These are phyloP conservation scores for Bombus superbus DNA, from an alignment of 1,140 invertebrate genomes.

Conservation along the genomic window DNA sequence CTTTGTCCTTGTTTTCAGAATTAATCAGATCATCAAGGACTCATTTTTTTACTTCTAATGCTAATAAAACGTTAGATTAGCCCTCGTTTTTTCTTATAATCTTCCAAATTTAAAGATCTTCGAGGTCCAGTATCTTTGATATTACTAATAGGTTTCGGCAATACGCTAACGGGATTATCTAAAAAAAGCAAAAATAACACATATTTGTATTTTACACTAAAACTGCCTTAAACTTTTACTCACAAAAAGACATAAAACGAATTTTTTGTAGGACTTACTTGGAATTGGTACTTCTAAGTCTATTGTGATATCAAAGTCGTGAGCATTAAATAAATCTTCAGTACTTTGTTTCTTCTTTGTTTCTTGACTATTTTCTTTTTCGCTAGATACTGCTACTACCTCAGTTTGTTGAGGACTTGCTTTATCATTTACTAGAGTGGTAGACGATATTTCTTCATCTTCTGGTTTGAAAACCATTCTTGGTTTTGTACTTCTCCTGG, in stretches of 20 bases:
- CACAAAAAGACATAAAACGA: conserved; percentile 21
- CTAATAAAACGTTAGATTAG: conserved; percentile 88
- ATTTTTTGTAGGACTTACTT: conserved; percentile 84
- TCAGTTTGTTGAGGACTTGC: conserved; percentile 55
- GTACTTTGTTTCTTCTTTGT: conserved; percentile 82
- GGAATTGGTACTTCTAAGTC: conserved; percentile 93
- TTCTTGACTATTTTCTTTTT: conserved; percentile 77
- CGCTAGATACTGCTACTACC: conserved; percentile 60
- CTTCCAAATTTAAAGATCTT: conserved; percentile 96
- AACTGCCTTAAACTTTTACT: background rate
- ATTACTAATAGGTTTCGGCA: conserved; percentile 88
- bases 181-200: conserved; percentile 52
- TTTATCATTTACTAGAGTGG: conserved; percentile 56
- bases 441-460: conserved; percentile 75
- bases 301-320: conserved; percentile 98
- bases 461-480: conserved; percentile 90
- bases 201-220: background rate
- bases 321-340: conserved; percentile 94
- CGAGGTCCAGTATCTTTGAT: conserved; percentile 92
- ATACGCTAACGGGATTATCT: conserved; percentile 88
- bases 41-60: conserved; percentile 37
- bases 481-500: conserved; percentile 94
- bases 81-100: conserved; percentile 98
- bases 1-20: conserved; percentile 24
- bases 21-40: conserved; percentile 39